Percentiles rank a stretch among this genome's conserved stretches.
Evolutionary conservation across 2,113 vertebrate genomes (phyloP).

Genomic region (Neoarius graeffei): DNA sequence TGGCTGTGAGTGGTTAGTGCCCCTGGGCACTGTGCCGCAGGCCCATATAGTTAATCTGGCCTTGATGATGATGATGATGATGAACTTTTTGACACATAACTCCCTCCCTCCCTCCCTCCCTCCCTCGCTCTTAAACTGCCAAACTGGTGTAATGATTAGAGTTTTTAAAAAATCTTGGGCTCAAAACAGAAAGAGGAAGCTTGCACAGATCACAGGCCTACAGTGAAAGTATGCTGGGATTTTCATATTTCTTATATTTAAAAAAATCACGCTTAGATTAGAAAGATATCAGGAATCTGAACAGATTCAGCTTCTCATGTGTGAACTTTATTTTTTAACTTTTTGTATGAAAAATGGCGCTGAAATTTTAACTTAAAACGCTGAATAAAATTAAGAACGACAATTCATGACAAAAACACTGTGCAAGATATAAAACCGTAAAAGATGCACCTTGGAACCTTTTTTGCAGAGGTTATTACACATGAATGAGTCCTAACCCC

Average conservation of each 20-base stretch:
- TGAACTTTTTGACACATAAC: conserved; percentile 11
- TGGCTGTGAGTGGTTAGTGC: too few relatives aligned
- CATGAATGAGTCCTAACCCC: not conserved
- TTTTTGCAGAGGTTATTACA: not conserved
- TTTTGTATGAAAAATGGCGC: not conserved
- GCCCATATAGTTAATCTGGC: too few relatives aligned
- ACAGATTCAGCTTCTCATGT: not conserved
- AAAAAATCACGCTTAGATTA: not conserved
- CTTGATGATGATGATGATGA: conserved; percentile 1
- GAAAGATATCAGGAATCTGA: not conserved
- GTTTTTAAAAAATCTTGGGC: conserved; percentile 55
- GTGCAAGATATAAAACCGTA: not conserved
- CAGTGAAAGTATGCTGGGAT: not conserved
- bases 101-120: conserved; percentile 6
- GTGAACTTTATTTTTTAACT: not conserved
- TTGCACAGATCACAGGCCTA: conserved; percentile 60
- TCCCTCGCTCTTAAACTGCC: conserved; percentile 51
- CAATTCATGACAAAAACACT: not conserved
- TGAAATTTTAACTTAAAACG: not conserved
- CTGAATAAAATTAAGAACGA: not conserved
- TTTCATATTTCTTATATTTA: not conserved
- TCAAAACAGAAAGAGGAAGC: conserved; percentile 66
- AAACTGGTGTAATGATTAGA: conserved; percentile 69
- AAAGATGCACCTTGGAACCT: not conserved
- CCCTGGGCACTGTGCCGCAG: too few relatives aligned